Evolutionary conservation across 2,113 vertebrate species (phyloP).

Genomic region (Pluvialis apricaria): DNA sequence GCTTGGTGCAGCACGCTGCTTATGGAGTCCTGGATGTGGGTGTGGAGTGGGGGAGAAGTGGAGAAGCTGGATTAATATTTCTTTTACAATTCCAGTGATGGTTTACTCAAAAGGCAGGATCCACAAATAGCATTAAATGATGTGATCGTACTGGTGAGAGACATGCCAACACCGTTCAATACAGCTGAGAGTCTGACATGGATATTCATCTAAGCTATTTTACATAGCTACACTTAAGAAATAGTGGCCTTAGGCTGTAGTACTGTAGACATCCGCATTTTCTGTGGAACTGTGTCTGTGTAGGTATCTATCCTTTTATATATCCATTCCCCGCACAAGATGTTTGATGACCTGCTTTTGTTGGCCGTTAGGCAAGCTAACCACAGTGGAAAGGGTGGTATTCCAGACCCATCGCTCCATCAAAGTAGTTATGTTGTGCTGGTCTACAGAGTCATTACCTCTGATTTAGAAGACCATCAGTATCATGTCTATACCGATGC

Average conservation of each 20-base stretch:
- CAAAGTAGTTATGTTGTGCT: neutral
- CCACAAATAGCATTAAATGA: neutral
- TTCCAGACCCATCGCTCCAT: neutral
- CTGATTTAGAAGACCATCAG: neutral
- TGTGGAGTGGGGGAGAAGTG: neutral
- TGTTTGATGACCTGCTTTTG: neutral
- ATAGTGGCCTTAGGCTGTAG: neutral
- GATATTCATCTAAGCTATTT: neutral
- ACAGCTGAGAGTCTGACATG: neutral
- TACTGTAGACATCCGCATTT: neutral
- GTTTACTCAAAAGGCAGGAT: neutral
- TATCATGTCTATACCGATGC: neutral
- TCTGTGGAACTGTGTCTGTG: neutral
- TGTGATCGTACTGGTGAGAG: neutral
- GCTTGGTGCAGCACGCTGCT: fast-evolving
- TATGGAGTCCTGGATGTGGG: neutral
- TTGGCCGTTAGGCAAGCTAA: neutral
- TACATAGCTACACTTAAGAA: neutral
- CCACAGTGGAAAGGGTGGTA: neutral
- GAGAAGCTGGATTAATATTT: neutral
- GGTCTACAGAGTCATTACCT: neutral
- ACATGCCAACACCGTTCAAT: neutral
- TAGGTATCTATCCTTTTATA: neutral
- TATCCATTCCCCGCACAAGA: neutral
- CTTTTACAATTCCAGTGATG: neutral